Base-by-base conservation (phyloP, 30 jellyfish, hydroid and myxozoan species). In the Morbakka virulenta region DNA sequence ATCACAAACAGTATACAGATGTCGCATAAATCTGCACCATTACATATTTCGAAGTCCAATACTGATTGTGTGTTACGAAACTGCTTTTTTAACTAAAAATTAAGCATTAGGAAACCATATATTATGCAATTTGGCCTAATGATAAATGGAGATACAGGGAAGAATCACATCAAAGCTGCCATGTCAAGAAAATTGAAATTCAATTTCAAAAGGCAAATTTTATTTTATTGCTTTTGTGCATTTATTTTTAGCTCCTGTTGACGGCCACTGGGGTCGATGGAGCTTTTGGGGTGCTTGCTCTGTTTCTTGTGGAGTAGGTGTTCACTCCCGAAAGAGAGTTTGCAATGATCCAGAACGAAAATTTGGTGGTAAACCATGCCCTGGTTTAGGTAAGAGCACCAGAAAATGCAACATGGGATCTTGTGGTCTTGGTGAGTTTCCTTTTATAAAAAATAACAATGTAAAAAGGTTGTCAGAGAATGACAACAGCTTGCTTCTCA, bases 251-350 rank as follows among this genome's bases (percentile, higher is more conserved):
- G 96, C 96, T 32, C 96, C 96, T 13, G 67, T 76, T n/a, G 68
- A 68, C 69, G 96, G 96, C 12, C 79, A 85, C 70, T 85, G 96
- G 96, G 83, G 83, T 65, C 64, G 74, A 68, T 85, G 96, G 96
- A 83, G 85, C 13, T 13, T 81, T 28, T 85, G 96, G 96, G 62
- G 81, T 4, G 62, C 22, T 9, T 85, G 96, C 67, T 52, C 94
- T 41, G 85, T 32, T 3, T 36, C 92, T 26, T 85, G 96, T 50
- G 91, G 61, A 24, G 50, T 2, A 13, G 96, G 93, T 26, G 48
- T 32, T 3, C 78, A 48, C 62, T 24, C 49, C 22, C 52, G 96
- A 50, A 30, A 51, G 11, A 71, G 96, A 28, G 62, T 4, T 1
- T 85, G 96, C 62, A 52, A 74, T 33, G 88, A 85, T 61, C 96